Conservation (phyloP, 2,797 vertebrate genomes). For the Vultur gryphus region DNA sequence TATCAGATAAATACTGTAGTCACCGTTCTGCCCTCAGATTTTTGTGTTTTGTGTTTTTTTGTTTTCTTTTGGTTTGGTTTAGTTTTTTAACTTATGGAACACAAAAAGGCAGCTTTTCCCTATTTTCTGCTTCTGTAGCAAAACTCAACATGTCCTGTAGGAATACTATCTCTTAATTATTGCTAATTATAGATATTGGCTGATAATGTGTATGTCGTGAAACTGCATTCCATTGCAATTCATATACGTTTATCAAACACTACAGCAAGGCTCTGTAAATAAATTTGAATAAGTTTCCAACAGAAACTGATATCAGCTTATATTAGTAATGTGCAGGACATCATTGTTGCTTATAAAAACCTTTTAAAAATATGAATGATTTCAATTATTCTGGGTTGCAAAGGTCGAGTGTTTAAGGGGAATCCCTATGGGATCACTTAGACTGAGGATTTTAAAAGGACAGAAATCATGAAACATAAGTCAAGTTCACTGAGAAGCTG, state of each 20-base stretch:
- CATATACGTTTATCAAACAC: background rate
- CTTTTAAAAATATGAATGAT: background rate
- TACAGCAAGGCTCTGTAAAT: background rate
- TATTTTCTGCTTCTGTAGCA: background rate
- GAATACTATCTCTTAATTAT: background rate
- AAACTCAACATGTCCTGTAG: background rate
- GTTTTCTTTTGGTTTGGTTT: accelerated
- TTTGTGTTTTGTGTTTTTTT: background rate
- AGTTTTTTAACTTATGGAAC: background rate
- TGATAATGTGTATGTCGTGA: background rate
- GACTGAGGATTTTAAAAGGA: background rate
- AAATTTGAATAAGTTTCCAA: background rate
- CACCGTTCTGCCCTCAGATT: background rate
- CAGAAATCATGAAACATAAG: background rate
- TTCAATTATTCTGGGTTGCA: background rate
- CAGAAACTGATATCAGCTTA: background rate
- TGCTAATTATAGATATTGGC: background rate
- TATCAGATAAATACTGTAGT: background rate
- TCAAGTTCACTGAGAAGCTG: background rate
- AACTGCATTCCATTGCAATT: background rate
- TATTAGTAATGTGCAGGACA: background rate
- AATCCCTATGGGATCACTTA: background rate
- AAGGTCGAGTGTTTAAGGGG: background rate
- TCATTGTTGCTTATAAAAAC: background rate
- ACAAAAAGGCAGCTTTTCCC: background rate